These are phyloP conservation scores for Pleuronectes platessa DNA, from an alignment of 2,113 vertebrate species.

Conservation along the genomic window DNA sequence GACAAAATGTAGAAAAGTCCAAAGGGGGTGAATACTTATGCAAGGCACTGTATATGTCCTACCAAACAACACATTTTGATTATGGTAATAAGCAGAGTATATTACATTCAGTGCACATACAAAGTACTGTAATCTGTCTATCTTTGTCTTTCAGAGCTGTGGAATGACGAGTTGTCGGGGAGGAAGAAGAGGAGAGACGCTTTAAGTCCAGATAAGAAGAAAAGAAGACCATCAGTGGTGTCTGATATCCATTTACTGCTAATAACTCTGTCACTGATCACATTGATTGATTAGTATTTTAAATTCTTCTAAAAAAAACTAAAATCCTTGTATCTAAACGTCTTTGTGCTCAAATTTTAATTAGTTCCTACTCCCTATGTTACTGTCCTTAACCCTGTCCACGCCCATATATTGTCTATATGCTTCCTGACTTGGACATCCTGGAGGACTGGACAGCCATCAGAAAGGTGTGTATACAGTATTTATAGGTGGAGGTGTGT, in stretches of 20 bases:
- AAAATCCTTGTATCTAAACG: neutral
- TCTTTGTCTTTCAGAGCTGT: conserved; percentile 85
- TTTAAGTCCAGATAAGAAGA: conserved; percentile 96
- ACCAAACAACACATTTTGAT: neutral
- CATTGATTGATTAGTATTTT: neutral
- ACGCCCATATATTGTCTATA: conserved; percentile 98
- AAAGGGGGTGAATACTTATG: too few relatives aligned
- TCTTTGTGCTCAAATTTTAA: neutral
- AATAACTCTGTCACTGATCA: neutral
- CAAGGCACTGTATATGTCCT: too few relatives aligned
- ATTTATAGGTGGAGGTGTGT: neutral
- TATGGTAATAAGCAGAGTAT: neutral
- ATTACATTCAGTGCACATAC: neutral
- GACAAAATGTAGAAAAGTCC: too few relatives aligned
- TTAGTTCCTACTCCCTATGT: neutral
- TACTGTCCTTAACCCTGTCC: conserved; percentile 79
- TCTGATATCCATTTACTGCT: conserved; percentile 91
- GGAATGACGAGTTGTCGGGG: conserved; percentile 94
- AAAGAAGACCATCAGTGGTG: conserved; percentile 89
- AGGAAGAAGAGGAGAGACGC: conserved; percentile 93
- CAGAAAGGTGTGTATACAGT: conserved; percentile 85
- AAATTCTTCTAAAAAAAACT: neutral
- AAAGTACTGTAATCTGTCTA: neutral
- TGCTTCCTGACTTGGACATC: conserved; percentile 96
- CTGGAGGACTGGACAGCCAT: conserved; percentile 99